Conservation (phyloP, 2,797 vertebrate species). For the Halcyon leucocephala region DNA sequence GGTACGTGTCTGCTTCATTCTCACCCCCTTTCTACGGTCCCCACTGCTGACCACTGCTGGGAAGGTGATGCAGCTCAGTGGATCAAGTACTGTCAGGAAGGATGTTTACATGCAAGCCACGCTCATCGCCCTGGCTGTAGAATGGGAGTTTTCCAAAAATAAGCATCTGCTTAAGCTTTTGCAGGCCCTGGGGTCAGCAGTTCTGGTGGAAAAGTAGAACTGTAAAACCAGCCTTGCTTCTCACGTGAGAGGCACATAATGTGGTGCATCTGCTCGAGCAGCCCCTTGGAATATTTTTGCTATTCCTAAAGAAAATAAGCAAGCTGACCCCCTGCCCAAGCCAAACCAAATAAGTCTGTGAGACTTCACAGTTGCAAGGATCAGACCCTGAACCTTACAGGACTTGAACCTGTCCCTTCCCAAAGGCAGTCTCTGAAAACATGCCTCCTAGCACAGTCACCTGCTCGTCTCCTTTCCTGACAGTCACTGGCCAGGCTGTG, state of each 20-base stretch:
- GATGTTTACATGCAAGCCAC: not conserved
- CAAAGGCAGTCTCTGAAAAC: not conserved
- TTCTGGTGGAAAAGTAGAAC: not conserved
- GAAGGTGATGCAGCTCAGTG: not conserved
- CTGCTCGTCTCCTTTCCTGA: not conserved
- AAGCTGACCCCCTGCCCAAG: not conserved
- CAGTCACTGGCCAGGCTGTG: not conserved
- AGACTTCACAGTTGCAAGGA: not conserved
- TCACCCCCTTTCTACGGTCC: not conserved
- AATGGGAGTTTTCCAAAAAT: not conserved
- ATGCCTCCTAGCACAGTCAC: not conserved
- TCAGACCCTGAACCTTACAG: not conserved
- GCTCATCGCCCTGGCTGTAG: not conserved
- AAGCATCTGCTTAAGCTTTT: not conserved
- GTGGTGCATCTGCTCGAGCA: not conserved
- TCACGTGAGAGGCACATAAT: not conserved
- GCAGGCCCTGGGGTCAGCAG: not conserved
- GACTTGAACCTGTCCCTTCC: not conserved
- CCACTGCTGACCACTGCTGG: not conserved
- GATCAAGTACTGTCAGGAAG: not conserved
- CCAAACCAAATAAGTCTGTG: not conserved
- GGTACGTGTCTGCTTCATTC: rapidly evolving
- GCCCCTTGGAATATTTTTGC: not conserved
- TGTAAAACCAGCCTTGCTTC: not conserved
- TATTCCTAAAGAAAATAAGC: not conserved